Evolutionary conservation across 1,140 invertebrate genomes (phyloP).

Genomic region (Panagrolaimus sp.): DNA sequence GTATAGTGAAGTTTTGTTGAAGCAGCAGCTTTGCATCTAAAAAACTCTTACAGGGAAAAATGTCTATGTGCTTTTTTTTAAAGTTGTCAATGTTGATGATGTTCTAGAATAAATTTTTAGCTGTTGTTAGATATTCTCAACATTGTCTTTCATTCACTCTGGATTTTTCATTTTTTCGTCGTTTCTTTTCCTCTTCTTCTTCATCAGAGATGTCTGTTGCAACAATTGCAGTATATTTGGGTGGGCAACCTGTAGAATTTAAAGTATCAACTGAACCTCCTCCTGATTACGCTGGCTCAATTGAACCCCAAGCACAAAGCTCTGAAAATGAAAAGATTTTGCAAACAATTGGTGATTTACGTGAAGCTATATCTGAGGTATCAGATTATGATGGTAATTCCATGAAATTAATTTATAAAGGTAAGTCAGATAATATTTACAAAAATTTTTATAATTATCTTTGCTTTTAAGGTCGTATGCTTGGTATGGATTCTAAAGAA

Average conservation of each 20-base stretch:
- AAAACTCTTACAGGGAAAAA: too few species aligned
- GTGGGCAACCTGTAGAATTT: background rate
- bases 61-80: too few species aligned
- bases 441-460: background rate
- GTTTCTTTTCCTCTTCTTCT: too few species aligned
- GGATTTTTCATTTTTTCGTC: too few species aligned
- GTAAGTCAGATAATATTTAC: background rate
- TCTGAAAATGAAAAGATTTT: background rate
- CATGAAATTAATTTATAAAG: constrained; percentile 7
- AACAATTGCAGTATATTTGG: background rate
- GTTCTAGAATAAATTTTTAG: too few species aligned
- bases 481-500: background rate
- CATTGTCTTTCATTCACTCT: too few species aligned
- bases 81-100: too few species aligned
- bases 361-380: background rate
- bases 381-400: background rate
- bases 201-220: too few species aligned
- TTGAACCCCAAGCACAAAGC: background rate
- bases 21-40: too few species aligned
- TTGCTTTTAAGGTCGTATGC: background rate
- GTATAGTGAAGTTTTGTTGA: too few species aligned
- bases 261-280: background rate
- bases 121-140: too few species aligned
- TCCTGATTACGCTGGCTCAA: background rate
- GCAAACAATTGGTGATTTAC: background rate